Base-by-base conservation (phyloP, 2,888 invertebrate species). In the Drosophila peninsularis region DNA sequence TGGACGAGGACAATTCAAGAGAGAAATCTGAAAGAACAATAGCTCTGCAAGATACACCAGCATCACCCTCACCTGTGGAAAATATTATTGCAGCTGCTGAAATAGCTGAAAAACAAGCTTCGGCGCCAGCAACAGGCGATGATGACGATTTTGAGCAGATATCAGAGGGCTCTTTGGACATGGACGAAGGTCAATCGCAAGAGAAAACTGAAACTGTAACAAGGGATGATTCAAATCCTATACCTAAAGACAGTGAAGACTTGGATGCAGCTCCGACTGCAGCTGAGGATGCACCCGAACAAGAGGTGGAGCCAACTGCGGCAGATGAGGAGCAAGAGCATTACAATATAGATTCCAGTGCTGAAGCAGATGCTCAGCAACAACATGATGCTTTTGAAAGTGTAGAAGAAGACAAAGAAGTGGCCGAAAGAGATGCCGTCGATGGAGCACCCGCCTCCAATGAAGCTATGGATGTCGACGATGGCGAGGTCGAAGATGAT, bases 101-200 rank as follows among this genome's bases (percentile, higher is more conserved):
- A 3, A 7, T 19, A 27, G 62, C n/a, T 7, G 65, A 56, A 2
- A 79, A 72, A 19, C 7, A 58, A n/a, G 50, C 68, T 36, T 70
- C 62, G 0, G 75, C 56, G 30, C 24, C 62, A 34, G 34, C 67
- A 14, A 71, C 62, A 49, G 85, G 80, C 24, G 90, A 75, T n/a
- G 90, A 89, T 17, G 88, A 87, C 1, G 88, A 87, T 27, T 91
- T 91, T 57, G 91, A 91, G 47, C 90, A 91, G 81, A 88, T 90
- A 17, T 91, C 91, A 3, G 90, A 90, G 57, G 90, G 90, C 0
- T 90, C 90, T 5, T 78, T 90, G 49, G 91, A 91, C 36, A 80
- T 83, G 53, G 90, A 90, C 34, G 91, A 91, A 36, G 84, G 82
- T 34, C 87, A 79, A 24, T 89, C 90, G 3, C 81, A 73, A 36